Evolutionary conservation across 1,140 invertebrate species (phyloP).

Genomic region (Aethina tumida): DNA sequence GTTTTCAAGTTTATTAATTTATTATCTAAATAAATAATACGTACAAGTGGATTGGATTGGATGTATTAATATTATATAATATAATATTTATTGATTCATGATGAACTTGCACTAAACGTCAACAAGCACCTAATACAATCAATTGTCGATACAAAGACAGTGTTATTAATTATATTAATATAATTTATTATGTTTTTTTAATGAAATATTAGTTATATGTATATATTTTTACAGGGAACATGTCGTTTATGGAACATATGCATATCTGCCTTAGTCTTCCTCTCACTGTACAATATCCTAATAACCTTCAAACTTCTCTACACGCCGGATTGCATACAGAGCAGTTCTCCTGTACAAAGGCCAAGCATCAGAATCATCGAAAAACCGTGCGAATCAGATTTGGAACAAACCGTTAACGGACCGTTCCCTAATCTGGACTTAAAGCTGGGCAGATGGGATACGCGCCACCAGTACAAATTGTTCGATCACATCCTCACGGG

Average conservation of each 20-base stretch:
- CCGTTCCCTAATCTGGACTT: slow-evolving; percentile 49
- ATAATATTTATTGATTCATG: no score
- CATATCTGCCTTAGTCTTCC: slow-evolving; percentile 48
- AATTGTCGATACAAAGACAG: no score
- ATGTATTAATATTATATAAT: no score
- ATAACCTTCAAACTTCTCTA: slow-evolving; percentile 58
- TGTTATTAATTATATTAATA: no score
- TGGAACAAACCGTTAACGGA: slow-evolving; percentile 19
- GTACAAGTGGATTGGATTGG: no score
- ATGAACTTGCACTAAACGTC: no score
- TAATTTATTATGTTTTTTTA: no score
- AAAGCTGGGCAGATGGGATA: slow-evolving; percentile 61
- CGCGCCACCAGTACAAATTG: slow-evolving; percentile 52
- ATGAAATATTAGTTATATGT: no score
- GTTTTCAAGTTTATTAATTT: no score
- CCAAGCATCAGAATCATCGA: slow-evolving; percentile 17
- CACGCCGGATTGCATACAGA: slow-evolving; percentile 36
- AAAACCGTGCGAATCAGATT: slow-evolving; percentile 15
- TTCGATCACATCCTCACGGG: slow-evolving; percentile 66
- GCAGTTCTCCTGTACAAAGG: slow-evolving; percentile 11
- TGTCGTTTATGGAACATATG: slow-evolving; percentile 61
- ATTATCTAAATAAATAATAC: no score
- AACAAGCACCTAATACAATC: no score
- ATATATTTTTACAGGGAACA: slow-evolving; percentile 30
- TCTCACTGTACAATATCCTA: slow-evolving; percentile 57